Conservation (phyloP, 2,113 vertebrate species). For the Mionectes macconnelli region DNA sequence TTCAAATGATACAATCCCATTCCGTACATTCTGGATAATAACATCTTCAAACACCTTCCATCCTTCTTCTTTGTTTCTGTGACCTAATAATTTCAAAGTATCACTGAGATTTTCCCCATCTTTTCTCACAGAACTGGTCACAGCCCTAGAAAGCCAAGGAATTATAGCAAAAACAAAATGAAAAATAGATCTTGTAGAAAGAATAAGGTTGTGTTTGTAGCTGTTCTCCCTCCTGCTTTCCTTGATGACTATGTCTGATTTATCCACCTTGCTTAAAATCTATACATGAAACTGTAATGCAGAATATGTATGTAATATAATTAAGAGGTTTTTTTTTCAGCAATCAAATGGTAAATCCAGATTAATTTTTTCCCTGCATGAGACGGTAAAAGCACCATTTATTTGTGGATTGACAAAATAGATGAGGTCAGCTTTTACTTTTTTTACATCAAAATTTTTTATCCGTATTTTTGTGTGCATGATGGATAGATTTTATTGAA, state of each 20-base stretch:
- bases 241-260: not conserved
- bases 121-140: constrained; percentile 69
- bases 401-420: not conserved
- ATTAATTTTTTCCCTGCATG: not conserved
- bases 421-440: not conserved
- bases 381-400: not conserved
- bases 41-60: constrained; percentile 81
- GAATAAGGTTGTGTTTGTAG: not conserved
- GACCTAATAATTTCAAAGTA: constrained; percentile 77
- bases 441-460: not conserved
- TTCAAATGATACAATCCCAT: constrained; percentile 84
- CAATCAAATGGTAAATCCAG: not conserved
- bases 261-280: not conserved
- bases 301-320: not conserved
- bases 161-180: not conserved
- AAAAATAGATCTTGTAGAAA: not conserved
- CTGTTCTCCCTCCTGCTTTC: not conserved
- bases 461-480: not conserved
- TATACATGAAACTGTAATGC: not conserved
- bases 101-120: constrained; percentile 64
- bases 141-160: constrained; percentile 59
- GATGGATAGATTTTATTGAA: not conserved
- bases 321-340: not conserved
- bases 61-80: constrained; percentile 69
- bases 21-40: constrained; percentile 71